Evolutionary conservation across 92 coral and sea anemone species (phyloP), one percentile per base, ranked within the genome.

Genomic region (Siderastrea radians): DNA sequence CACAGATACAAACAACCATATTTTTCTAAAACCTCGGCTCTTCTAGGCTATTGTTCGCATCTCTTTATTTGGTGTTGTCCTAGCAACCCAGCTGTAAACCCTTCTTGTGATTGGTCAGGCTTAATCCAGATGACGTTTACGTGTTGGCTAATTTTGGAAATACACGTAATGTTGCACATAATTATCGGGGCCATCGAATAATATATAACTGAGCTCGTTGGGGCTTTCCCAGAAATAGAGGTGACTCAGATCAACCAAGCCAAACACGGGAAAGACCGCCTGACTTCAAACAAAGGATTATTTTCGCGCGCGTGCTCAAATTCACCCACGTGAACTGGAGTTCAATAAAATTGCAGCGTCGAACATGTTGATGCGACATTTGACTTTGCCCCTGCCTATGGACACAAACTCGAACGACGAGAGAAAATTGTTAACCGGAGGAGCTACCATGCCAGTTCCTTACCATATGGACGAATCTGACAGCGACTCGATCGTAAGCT

Each of bases 401-500:
- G 89, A 77, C 66, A 77, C 89, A 68, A 77, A 51, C 77, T 78
- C 84, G 12, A 66, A 45, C 87, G 87, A 84, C 87, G 87, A 74
- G 50, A 60, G 87, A 84, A 73, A 49, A 50, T 60, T 72, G 47
- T 43, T 75, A 5, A 15, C 72, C 44, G 87, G 87, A 55, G 93
- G 74, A 58, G 75, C 91, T 43, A 77, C 87, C 49, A 93, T 95
- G 98, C 98, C 98, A n/a, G 98, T 95, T 13, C 95, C 95, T 6
- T 64, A 75, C 60, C 91, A 17, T 77, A 48, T 86, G 78, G 96
- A 95, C 9, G 98, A 95, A 57, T 95, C 98, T 6, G 98, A 95
- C 87, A 91, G 81, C 43, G 98, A 95, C 69, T 95, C 98, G 8
- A 95, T 89, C 77, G 98, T 95, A 91, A 89, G 98, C 87, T 48